phyloP scores from a whole-genome alignment of 2,113 vertebrate genomes.

The Cyrtonyx montezumae region DNA sequence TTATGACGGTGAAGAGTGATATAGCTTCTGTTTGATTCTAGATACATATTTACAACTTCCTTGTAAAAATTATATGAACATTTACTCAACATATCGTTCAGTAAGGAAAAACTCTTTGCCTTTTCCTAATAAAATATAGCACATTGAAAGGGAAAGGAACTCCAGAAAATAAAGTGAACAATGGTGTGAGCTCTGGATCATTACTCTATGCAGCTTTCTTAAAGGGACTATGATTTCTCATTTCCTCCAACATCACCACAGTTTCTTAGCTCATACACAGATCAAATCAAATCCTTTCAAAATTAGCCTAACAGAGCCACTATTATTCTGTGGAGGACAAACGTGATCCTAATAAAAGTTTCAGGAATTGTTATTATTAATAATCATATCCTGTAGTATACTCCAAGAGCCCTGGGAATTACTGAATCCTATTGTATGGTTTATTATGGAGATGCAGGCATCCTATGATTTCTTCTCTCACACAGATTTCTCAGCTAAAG shows the following conservation, averaged over 20 bases:
- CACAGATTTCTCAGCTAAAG: not conserved
- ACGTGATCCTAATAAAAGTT: not conserved
- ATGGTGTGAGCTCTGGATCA: not conserved
- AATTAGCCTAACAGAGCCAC: not conserved
- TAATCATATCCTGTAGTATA: not conserved
- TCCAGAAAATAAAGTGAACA: rapidly evolving
- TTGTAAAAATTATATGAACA: not conserved
- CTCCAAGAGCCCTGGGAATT: not conserved
- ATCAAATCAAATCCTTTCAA: conserved; percentile 33
- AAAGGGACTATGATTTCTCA: conserved; percentile 14
- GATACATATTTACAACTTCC: not conserved
- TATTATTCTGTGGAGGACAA: not conserved
- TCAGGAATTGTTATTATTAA: not conserved
- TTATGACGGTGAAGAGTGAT: not conserved
- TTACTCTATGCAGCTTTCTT: not conserved
- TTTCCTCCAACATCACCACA: not conserved
- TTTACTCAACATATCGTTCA: not conserved
- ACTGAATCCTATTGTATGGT: not conserved
- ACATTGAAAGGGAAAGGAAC: not conserved
- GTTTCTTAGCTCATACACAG: not conserved
- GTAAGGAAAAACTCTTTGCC: not conserved
- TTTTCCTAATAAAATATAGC: not conserved
- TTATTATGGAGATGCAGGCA: not conserved
- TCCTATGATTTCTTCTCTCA: not conserved
- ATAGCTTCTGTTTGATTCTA: not conserved